Base-by-base conservation (phyloP, 2,113 vertebrate species). In the Pogonocichla stellata region DNA sequence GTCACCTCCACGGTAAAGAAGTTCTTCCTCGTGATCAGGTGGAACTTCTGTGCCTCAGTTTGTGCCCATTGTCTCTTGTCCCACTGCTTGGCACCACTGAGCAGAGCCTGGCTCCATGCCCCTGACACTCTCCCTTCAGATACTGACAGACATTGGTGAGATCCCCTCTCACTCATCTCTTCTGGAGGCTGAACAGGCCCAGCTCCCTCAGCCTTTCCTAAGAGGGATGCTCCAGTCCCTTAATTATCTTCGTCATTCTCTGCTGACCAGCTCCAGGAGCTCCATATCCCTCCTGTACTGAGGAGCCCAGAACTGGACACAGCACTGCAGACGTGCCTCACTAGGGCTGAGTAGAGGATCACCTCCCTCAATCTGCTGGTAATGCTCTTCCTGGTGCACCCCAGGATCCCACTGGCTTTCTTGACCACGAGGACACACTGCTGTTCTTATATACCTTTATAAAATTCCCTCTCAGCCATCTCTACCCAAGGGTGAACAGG, bases 81-180 rank as follows among this genome's bases (percentile, higher is more conserved):
- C 57, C 31, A 10, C 8, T 57, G 34, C 20, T 9, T 0, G 1
- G n/a, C 16, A 14, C 8, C 24, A 50, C 48, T 0, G 2, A 72
- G 43, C 45, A 51, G 51, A 58, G 14, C 33, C 43, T 17, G 50
- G 18, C 23, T 50, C 57, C 12, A 2, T 64, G 6, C 29, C 48
- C 33, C 45, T 45, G 51, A 7, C 4, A 45, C 8, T 26, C 6
- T 74, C 23, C 69, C 31, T 66, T 47, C 53, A 60, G 28, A 9
- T n/a, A 17, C 38, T 14, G 61, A 20, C 19, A 51, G 51, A n/a
- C 26, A n/a, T 3, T 2, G 51, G 11, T 58, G 33, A 19, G 10
- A 11, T 67, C 16, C 19, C 4, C 38, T 53, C n/a, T 79, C 45
- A 53, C 38, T 2, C 5, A 14, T 22, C 75, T 64, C 48, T 34